Percentiles rank a stretch among this genome's conserved stretches.
These are phyloP conservation scores for Pandemis corylana DNA, from an alignment of 2,888 invertebrate species.

Conservation along the genomic window DNA sequence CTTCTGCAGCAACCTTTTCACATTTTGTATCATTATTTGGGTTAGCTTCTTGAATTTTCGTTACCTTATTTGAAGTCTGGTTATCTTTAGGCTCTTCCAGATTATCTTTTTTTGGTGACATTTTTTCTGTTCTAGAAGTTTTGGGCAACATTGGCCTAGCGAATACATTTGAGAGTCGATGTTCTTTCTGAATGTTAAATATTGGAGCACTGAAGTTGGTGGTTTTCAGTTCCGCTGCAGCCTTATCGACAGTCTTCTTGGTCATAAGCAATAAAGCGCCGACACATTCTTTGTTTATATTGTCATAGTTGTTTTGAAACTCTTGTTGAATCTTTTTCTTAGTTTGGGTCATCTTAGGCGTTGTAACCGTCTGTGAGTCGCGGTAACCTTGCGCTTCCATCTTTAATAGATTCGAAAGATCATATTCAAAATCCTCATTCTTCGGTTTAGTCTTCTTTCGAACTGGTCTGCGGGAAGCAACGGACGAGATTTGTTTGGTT, in stretches of 20 bases:
- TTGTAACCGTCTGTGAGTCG: slow-evolving; percentile 62
- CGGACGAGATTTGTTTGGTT: slow-evolving; percentile 52
- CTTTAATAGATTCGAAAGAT: slow-evolving; percentile 85
- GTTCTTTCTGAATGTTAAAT: slow-evolving; percentile 57
- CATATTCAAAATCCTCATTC: slow-evolving; percentile 90
- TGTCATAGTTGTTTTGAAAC: slow-evolving; percentile 58
- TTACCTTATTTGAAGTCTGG: slow-evolving; percentile 14
- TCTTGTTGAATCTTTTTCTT: slow-evolving; percentile 68
- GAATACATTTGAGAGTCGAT: slow-evolving; percentile 63
- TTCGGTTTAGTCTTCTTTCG: slow-evolving; percentile 87
- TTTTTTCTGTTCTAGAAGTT: slow-evolving; percentile 64
- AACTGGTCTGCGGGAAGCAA: slow-evolving; percentile 83
- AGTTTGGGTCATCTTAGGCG: slow-evolving; percentile 57
- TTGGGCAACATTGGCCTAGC: slow-evolving; percentile 74
- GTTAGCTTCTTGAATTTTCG: slow-evolving; percentile 85
- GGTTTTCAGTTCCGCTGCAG: slow-evolving; percentile 70
- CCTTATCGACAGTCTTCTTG: slow-evolving; percentile 65
- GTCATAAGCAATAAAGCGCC: slow-evolving; percentile 72
- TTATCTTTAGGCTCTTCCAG: slow-evolving; percentile 50
- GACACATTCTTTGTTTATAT: slow-evolving; percentile 68
- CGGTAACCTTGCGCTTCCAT: slow-evolving; percentile 80
- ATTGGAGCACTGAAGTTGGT: slow-evolving; percentile 51
- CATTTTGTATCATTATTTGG: slow-evolving; percentile 87
- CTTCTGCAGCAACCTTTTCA: slow-evolving; percentile 42
- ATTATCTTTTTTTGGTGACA: slow-evolving; percentile 71